A percentile compares a stretch with the other conserved stretches of the same genome.
phyloP scores from a whole-genome alignment of 2,113 vertebrate species.

The Hystrix brachyura region DNA sequence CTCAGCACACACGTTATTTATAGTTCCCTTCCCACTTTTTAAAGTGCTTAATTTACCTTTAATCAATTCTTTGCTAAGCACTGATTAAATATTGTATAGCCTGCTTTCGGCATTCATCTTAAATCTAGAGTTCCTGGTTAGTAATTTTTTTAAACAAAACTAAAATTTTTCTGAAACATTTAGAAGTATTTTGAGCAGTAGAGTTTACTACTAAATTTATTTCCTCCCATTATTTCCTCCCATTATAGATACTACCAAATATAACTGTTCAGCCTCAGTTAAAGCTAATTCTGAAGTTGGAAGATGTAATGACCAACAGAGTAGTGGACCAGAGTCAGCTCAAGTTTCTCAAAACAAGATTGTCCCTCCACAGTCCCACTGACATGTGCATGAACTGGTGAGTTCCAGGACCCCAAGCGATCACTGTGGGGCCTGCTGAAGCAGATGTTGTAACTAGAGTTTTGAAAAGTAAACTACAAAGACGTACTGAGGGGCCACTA shows the following conservation, averaged over 20 bases:
- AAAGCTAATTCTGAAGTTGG: not conserved
- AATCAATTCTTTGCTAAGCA: slow-evolving; percentile 29
- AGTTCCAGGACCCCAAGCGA: not conserved
- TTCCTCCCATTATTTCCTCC: not conserved
- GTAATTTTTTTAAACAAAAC: slow-evolving; percentile 17
- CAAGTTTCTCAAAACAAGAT: not conserved
- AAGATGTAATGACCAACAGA: not conserved
- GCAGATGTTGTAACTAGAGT: slow-evolving; percentile 14
- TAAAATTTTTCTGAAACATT: slow-evolving; percentile 2
- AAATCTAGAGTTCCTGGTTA: not conserved
- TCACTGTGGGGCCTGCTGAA: not conserved
- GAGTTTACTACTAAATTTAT: not conserved
- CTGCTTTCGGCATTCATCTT: slow-evolving; percentile 7
- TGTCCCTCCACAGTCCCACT: not conserved
- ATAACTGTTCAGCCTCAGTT: not conserved
- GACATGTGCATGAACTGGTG: not conserved
- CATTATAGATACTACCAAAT: not conserved
- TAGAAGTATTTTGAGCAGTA: slow-evolving; percentile 20
- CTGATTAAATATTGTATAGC: slow-evolving; percentile 37
- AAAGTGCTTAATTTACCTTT: slow-evolving; percentile 55
- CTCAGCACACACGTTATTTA: not conserved
- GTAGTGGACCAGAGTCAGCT: not conserved
- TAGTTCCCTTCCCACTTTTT: not conserved
- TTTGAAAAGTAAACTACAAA: not conserved
- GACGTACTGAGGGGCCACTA: not conserved